Evolutionary conservation across 2,113 vertebrate species (phyloP), one percentile per base, ranked within the genome.

Genomic region (Laticauda laticaudata): DNA sequence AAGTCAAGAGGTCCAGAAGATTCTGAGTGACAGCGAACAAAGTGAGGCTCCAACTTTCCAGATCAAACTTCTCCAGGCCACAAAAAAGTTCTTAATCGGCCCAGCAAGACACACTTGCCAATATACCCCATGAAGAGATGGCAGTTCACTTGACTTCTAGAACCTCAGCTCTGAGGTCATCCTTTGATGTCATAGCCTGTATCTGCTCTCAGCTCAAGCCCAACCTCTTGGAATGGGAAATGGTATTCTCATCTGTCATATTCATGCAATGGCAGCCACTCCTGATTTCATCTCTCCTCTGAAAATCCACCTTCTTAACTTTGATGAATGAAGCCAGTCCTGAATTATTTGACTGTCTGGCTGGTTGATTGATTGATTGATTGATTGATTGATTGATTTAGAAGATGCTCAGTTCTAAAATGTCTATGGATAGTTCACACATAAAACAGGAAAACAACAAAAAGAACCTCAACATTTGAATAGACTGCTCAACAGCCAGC

Each of bases 161-260:
- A 92, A 92, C 91, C 48, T 75, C 86, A 55, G 12, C n/a, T 88
- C 59, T 92, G 87, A 88, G 87, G 91, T 92, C 57, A 24, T 29
- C 91, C 86, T 92, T 61, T 92, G 91, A 92, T 55, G 61, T 92
- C 91, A 92, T 26, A 88, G 59, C 86, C 91, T 75, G 51, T 92
- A 14, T 75, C 59, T 43, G 4, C 69, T 54, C 24, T 26, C 39
- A 91, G 87, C 20, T 54, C 85, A 39, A 48, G 85, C 29, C 18
- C 55, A 23, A 7, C 24, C 85, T 51, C 29, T n/a, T 51, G 53
- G 23, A 10, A 29, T 29, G 29, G 18, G 43, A 75, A 39, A 81
- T n/a, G 18, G 15, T 10, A 10, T 29, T 57, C 55, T 4, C 88
- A 24, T 14, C 20, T 26, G 15, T 56, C 88, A 51, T n/a, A 21